phyloP scores from a whole-genome alignment of 2,888 invertebrate genomes.

The Marasmarcha lunaedactyla region DNA sequence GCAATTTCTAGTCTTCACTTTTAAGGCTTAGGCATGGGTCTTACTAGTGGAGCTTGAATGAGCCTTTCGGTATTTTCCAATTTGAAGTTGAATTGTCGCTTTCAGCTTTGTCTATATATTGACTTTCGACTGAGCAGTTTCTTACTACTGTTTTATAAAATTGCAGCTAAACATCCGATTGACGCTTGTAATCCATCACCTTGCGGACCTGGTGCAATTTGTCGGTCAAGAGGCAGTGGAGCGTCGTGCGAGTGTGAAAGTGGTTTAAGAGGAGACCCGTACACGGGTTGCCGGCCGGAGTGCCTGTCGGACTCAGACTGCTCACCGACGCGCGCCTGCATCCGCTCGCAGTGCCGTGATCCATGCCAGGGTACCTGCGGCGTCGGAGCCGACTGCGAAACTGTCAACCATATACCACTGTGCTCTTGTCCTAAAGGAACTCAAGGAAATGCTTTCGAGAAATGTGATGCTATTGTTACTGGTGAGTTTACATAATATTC shows the following conservation, averaged over 20 bases:
- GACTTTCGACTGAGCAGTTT: too few relatives aligned
- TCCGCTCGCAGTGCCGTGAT: conserved; percentile 85
- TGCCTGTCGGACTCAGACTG: conserved; percentile 92
- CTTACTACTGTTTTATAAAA: conserved; percentile 10
- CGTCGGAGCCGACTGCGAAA: conserved; percentile 82
- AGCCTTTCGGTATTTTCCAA: conserved; percentile 19
- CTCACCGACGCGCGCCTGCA: conserved; percentile 83
- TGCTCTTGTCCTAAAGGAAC: conserved; percentile 81
- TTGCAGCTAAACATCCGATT: conserved; percentile 52
- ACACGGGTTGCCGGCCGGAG: conserved; percentile 83
- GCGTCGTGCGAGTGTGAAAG: conserved; percentile 81
- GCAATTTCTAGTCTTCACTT: conserved; percentile 39
- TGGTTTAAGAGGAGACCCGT: conserved; percentile 81
- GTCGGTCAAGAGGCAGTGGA: conserved; percentile 76
- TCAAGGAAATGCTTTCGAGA: conserved; percentile 74
- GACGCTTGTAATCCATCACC: conserved; percentile 90
- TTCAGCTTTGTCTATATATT: not conserved
- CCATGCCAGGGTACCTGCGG: conserved; percentile 88
- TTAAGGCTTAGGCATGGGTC: conserved; percentile 70
- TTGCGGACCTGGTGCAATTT: conserved; percentile 85
- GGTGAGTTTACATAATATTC: conserved; percentile 28
- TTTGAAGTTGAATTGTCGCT: not conserved
- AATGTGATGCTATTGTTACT: conserved; percentile 59
- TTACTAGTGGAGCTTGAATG: conserved; percentile 54
- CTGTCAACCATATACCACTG: conserved; percentile 77